Conservation (phyloP, 2,888 invertebrate genomes). For the Caenorhabditis sp. region DNA sequence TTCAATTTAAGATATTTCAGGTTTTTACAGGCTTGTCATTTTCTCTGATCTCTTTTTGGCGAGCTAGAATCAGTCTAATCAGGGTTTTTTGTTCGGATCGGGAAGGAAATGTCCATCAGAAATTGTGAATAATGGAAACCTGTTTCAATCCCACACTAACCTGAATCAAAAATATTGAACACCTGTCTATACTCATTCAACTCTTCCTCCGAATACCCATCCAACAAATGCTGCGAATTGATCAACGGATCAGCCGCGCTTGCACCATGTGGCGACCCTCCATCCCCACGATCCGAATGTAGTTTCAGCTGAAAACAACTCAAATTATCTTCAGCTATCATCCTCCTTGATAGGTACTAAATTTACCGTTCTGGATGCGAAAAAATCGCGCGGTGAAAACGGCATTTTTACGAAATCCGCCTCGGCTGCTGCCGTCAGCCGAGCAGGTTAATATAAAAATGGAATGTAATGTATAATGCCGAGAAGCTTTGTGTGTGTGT, state of each 20-base stretch:
- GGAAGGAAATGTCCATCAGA: too few species aligned
- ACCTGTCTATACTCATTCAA: slow-evolving; percentile 68
- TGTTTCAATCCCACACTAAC: too few species aligned
- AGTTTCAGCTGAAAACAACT: slow-evolving; percentile 52
- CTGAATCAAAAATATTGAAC: slow-evolving; percentile 70
- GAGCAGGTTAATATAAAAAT: not conserved
- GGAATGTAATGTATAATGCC: not conserved
- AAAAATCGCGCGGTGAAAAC: not conserved
- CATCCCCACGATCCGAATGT: slow-evolving; percentile 59
- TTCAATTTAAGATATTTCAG: too few species aligned
- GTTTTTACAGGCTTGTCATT: too few species aligned
- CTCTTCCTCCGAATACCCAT: slow-evolving; percentile 65
- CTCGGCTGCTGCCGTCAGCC: not conserved
- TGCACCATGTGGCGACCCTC: slow-evolving; percentile 24
- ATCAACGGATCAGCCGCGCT: slow-evolving; percentile 39
- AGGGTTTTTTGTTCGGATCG: too few species aligned
- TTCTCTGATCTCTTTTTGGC: too few species aligned
- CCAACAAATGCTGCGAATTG: slow-evolving; percentile 36
- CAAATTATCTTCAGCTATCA: too few species aligned
- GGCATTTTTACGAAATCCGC: not conserved
- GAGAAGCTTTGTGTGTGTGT: not conserved
- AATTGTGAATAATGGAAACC: too few species aligned
- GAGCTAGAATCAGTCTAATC: too few species aligned
- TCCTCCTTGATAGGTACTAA: too few species aligned
- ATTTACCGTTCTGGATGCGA: not conserved